Conservation (phyloP, 2,113 vertebrate genomes). For the Corydoras sp. region DNA sequence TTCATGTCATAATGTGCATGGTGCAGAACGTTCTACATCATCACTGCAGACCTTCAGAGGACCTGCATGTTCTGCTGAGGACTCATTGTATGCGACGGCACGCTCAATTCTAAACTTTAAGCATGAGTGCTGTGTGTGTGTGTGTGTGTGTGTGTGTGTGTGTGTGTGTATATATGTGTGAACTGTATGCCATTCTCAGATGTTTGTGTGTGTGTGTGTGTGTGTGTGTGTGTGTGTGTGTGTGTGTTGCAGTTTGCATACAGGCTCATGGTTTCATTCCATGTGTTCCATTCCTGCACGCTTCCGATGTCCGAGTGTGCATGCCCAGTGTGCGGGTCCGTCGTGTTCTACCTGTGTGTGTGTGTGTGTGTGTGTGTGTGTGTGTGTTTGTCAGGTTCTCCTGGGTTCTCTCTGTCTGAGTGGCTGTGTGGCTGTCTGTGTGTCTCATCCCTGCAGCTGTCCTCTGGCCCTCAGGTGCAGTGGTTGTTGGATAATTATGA, state of each 20-base stretch:
- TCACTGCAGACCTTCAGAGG: neutral
- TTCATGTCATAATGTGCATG: constrained; percentile 64
- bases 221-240: constrained; percentile 20
- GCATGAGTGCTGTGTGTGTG: constrained; percentile 24
- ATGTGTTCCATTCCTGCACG: neutral
- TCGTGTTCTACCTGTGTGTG: neutral
- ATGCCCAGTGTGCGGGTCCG: neutral
- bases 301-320: constrained; percentile 5
- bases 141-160: constrained; percentile 11
- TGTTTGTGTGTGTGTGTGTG: constrained; percentile 13
- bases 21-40: neutral
- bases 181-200: constrained; percentile 10
- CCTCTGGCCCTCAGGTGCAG: constrained; percentile 75
- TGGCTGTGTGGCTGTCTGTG: constrained; percentile 36
- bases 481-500: constrained; percentile 95
- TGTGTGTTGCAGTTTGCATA: neutral
- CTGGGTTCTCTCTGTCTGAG: constrained; percentile 36
- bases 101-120: constrained; percentile 44
- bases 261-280: neutral
- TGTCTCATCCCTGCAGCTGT: constrained; percentile 60
- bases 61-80: constrained; percentile 62
- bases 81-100: constrained; percentile 72
- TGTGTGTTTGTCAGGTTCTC: constrained; percentile 19
- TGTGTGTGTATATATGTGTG: neutral
- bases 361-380: constrained; percentile 15